phyloP scores from a whole-genome alignment of 2,888 invertebrate species.

The Habroteleia sp. region DNA sequence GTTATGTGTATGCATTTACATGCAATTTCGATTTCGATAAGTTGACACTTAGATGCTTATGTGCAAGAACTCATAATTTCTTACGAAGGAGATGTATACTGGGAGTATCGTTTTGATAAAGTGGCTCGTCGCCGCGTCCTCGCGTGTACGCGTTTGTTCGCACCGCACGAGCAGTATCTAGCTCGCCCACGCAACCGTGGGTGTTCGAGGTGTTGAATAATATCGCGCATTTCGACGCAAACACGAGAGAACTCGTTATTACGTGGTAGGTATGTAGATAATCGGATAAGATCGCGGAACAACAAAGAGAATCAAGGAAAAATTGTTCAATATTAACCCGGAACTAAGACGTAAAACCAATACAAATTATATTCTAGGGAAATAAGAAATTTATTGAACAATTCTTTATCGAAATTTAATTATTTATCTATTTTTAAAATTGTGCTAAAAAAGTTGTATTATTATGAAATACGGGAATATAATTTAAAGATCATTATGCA shows the following conservation, averaged over 20 bases:
- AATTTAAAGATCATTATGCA: too few relatives aligned
- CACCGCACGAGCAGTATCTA: constrained; percentile 49
- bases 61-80: constrained; percentile 25
- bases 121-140: constrained; percentile 52
- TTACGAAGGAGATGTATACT: constrained; percentile 30
- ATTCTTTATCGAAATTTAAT: not conserved
- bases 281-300: constrained; percentile 55
- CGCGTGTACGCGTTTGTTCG: constrained; percentile 54
- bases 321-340: constrained; percentile 51
- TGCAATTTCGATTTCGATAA: constrained; percentile 1
- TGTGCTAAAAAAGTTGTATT: too few relatives aligned
- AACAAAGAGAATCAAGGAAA: constrained; percentile 46
- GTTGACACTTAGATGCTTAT: constrained; percentile 24
- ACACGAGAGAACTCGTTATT: constrained; percentile 69
- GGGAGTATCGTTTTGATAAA: constrained; percentile 54
- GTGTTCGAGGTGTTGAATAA: constrained; percentile 72
- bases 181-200: constrained; percentile 63
- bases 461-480: too few relatives aligned
- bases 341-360: constrained; percentile 43
- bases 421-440: too few relatives aligned
- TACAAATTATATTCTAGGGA: constrained; percentile 21
- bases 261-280: constrained; percentile 57
- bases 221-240: constrained; percentile 65
- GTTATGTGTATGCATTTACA: too few relatives aligned
- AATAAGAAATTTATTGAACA: constrained; percentile 8